Conservation (phyloP, 2,797 vertebrate genomes). For the Mallotus villosus region DNA sequence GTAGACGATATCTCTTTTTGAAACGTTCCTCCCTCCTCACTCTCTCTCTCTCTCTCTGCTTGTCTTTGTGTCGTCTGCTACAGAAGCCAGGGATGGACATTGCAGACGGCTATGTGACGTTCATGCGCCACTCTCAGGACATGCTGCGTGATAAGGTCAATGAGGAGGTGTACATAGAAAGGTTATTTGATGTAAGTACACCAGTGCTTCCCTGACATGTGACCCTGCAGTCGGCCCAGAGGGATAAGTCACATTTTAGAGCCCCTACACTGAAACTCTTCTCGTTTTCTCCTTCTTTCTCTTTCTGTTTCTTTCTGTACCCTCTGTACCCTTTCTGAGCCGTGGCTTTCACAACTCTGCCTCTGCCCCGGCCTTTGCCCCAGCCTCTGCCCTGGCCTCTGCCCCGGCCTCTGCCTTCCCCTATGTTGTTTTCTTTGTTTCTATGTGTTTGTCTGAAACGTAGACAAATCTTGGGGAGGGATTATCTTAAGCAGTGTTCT, state of each 20-base stretch:
- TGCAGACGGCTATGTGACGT: constrained; percentile 97
- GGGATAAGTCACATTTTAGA: constrained; percentile 89
- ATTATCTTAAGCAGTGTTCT: constrained; percentile 57
- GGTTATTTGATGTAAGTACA: constrained; percentile 99
- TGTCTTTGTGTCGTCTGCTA: constrained; percentile 21
- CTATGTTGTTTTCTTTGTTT: constrained; percentile 34
- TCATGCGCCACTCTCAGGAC: constrained; percentile 99
- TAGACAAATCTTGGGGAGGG: constrained; percentile 44
- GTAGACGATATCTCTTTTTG: not conserved
- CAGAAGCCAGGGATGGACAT: constrained; percentile 99
- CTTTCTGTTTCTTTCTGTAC: constrained; percentile 67
- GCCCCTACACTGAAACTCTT: constrained; percentile 54
- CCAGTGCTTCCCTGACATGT: constrained; percentile 82
- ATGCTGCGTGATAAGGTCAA: constrained; percentile 98
- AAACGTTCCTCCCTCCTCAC: not conserved
- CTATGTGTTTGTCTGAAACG: constrained; percentile 39
- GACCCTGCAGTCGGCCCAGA: constrained; percentile 82
- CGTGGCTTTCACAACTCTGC: constrained; percentile 32
- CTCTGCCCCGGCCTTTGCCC: constrained; percentile 27
- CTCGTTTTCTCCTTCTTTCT: constrained; percentile 62
- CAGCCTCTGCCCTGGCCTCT: not conserved
- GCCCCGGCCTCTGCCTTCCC: constrained; percentile 62
- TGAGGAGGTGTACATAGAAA: constrained; percentile 99
- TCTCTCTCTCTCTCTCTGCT: not conserved
- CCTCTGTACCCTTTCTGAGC: constrained; percentile 27